These are phyloP conservation scores for Ctenopoma kingsleyae DNA, from an alignment of 2,797 vertebrate genomes.

Conservation along the genomic window DNA sequence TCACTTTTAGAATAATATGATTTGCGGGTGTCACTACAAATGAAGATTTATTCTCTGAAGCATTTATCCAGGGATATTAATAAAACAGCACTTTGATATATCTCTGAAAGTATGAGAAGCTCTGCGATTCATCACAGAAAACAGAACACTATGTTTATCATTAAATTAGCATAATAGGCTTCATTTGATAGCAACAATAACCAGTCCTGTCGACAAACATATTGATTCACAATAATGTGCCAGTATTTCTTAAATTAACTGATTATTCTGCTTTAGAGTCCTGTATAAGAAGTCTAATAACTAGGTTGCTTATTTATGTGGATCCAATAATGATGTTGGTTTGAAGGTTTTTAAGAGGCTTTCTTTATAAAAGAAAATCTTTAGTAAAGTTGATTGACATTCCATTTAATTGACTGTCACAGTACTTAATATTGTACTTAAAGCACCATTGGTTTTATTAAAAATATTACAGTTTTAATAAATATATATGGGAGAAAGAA, in stretches of 20 bases:
- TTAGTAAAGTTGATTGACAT: slow-evolving; percentile 30
- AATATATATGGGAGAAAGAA: slow-evolving; percentile 41
- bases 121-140: slow-evolving; percentile 11
- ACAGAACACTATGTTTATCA: slow-evolving; percentile 28
- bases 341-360: slow-evolving; percentile 22
- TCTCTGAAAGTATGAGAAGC: slow-evolving; percentile 46
- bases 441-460: slow-evolving; percentile 24
- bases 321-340: slow-evolving; percentile 48
- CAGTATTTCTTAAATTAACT: slow-evolving; percentile 24
- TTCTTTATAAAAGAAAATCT: slow-evolving; percentile 37
- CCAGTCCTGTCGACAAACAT: slow-evolving; percentile 19
- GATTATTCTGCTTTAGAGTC: slow-evolving; percentile 25
- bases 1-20: slow-evolving; percentile 21
- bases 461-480: slow-evolving; percentile 35
- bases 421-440: slow-evolving; percentile 34
- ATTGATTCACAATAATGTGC: slow-evolving; percentile 24
- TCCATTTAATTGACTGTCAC: slow-evolving; percentile 31
- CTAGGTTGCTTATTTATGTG: slow-evolving; percentile 50
- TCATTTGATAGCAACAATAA: slow-evolving; percentile 24
- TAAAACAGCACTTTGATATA: slow-evolving; percentile 78
- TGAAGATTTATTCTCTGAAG: slow-evolving; percentile 38
- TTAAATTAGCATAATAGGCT: slow-evolving; percentile 15
- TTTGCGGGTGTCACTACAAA: slow-evolving; percentile 43
- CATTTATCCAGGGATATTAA: slow-evolving; percentile 71
- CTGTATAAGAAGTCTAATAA: slow-evolving; percentile 30